Evolutionary conservation across 2,888 invertebrate species (phyloP).

Genomic region (Drosophila nr. medialis): DNA sequence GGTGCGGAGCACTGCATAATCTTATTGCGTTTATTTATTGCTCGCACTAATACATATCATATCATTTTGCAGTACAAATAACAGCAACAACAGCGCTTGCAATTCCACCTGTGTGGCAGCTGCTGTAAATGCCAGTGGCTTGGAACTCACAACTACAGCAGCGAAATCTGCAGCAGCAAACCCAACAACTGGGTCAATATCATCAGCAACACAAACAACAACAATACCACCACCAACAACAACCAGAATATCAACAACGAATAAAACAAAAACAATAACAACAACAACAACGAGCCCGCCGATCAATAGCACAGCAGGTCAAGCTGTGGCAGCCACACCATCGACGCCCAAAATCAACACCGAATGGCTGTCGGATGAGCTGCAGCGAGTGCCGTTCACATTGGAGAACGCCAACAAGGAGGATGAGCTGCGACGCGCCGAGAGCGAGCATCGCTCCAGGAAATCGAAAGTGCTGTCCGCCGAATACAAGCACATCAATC

Average conservation of each 20-base stretch:
- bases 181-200: conserved; percentile 10
- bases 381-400: conserved; percentile 74
- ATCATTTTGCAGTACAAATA: conserved; percentile 52
- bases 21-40: not conserved
- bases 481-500: conserved; percentile 82
- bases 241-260: not conserved
- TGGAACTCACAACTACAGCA: conserved; percentile 3
- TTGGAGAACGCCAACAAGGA: conserved; percentile 82
- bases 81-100: conserved; percentile 16
- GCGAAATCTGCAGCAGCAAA: not conserved
- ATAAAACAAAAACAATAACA: conserved; percentile 6
- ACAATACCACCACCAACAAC: not conserved
- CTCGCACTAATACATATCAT: not conserved
- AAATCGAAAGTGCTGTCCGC: conserved; percentile 82
- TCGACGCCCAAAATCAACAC: conserved; percentile 70
- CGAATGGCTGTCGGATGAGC: conserved; percentile 63
- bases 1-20: not conserved
- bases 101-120: conserved; percentile 31
- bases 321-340: conserved; percentile 51
- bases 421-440: conserved; percentile 78
- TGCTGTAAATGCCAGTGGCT: not conserved
- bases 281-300: conserved; percentile 24
- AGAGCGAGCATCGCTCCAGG: conserved; percentile 80
- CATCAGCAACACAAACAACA: not conserved
- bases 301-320: conserved; percentile 24